Conservation (phyloP, 1,140 invertebrate genomes). For the Pachypeltis micranthus region DNA sequence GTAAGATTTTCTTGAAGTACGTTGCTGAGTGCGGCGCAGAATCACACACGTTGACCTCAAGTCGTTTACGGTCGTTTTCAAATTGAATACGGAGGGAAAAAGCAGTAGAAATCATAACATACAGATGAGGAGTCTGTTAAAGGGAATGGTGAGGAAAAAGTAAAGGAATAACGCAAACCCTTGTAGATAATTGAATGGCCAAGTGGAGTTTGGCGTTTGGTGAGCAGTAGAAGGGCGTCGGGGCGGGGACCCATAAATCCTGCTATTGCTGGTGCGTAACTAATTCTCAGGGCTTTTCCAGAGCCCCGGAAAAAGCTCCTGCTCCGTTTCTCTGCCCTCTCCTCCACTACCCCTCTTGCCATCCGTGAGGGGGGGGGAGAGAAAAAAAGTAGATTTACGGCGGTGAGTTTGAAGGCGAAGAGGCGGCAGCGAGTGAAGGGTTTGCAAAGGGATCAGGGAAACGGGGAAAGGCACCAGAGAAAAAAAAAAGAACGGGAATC, state of each 20-base stretch:
- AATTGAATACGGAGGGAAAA: no score
- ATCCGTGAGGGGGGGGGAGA: neutral
- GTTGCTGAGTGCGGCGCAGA: no score
- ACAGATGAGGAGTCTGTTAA: no score
- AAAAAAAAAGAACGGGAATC: neutral
- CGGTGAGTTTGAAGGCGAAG: neutral
- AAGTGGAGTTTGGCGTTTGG: neutral
- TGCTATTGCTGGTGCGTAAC: slow-evolving; percentile 26
- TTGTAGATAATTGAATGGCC: neutral
- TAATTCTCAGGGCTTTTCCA: slow-evolving; percentile 19
- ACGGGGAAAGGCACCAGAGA: neutral
- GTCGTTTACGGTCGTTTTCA: no score
- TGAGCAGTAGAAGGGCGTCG: neutral
- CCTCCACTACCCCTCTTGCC: neutral
- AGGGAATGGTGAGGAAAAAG: neutral
- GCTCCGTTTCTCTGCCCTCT: neutral
- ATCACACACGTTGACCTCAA: no score
- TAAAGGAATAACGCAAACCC: neutral
- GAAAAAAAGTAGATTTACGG: slow-evolving; percentile 9
- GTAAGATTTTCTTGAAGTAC: no score
- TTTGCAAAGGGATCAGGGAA: neutral
- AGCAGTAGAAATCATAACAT: no score
- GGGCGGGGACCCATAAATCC: slow-evolving; percentile 7
- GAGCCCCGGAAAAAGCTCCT: slow-evolving; percentile 20
- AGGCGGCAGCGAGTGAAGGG: neutral